These are phyloP conservation scores for Mythimna lalbum DNA, from an alignment of 2,888 invertebrate genomes.

Conservation along the genomic window DNA sequence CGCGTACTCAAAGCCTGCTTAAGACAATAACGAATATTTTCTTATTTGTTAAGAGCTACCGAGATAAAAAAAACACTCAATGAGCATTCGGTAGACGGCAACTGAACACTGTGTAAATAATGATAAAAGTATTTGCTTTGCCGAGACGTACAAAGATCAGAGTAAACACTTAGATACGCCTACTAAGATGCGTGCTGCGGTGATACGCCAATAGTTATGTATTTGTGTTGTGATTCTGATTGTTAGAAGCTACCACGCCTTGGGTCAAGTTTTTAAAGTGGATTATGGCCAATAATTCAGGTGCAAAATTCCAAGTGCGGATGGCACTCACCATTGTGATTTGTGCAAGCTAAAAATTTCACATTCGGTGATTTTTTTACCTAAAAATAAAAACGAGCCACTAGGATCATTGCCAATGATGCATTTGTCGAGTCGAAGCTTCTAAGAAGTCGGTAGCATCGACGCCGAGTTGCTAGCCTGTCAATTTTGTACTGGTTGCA, in stretches of 20 bases:
- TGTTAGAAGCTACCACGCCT: conserved; percentile 53
- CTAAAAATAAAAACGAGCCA: too few species aligned
- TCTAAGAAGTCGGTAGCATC: too few species aligned
- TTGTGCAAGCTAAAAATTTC: too few species aligned
- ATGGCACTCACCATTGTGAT: too few species aligned
- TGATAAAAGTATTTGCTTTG: conserved; percentile 88
- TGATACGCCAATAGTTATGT: conserved; percentile 77
- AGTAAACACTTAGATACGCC: conserved; percentile 85
- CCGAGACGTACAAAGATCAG: conserved; percentile 86
- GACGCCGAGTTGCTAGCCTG: too few species aligned
- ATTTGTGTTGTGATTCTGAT: conserved; percentile 65
- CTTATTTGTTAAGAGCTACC: conserved; percentile 74
- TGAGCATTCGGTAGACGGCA: conserved; percentile 82
- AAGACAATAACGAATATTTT: conserved; percentile 78
- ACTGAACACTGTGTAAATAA: conserved; percentile 87
- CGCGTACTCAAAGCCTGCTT: conserved; percentile 60
- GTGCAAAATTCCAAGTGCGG: too few species aligned
- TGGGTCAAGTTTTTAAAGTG: conserved; percentile 24
- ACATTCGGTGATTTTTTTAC: too few species aligned
- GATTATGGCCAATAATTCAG: conserved; percentile 8
- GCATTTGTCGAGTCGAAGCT: too few species aligned
- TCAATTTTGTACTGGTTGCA: too few species aligned
- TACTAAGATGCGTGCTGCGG: conserved; percentile 74
- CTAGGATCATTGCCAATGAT: too few species aligned
- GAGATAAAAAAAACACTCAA: conserved; percentile 77